Base-by-base conservation (phyloP, 2,888 invertebrate genomes). In the Diachrysia chrysitis region DNA sequence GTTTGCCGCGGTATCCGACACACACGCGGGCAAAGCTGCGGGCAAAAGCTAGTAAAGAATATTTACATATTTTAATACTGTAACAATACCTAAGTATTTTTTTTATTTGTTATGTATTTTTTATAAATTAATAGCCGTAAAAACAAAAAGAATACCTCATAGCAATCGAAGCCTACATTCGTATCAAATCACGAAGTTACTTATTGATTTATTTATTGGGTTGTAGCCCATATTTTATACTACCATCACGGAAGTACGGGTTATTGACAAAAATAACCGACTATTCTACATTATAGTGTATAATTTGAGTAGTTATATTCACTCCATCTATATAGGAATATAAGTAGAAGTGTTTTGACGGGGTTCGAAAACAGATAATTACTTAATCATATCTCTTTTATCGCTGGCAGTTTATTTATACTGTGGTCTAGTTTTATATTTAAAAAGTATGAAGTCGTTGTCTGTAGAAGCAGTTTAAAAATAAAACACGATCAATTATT, bases 181-280 rank as follows among this genome's bases (percentile, higher is more conserved):
- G 4, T 14, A 46, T 12, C 46, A 1, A 51, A 71, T 53, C 25
- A 48, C 6, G 58, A 37, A 32, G 5, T 51, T 9, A 51, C 10
- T 12, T 77, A 71, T 72, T 60, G 73, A 77, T 77, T 77, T 60
- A 77, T 17, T 35, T 57, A 48, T 19, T n/a, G n/a, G 46, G 29
- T 4, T 37, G 23, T 29, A 25, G 10, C 51, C 2, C 32, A 59
- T 59, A 59, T 37, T 59, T 56, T 29, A 72, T 51, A 56, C 10
- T 35, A 17, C 14, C 32, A 25, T n/a, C 35, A 51, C 17, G 46
- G 48, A 75, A 73, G 58, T 71, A 71, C 58, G 37, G 57, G 57
- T 37, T 9, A 21, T 32, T 59, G 9, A 42, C 60, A 73, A 73
- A 77, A 61, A 71, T 60, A n/a, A 58, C 53, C 25, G 55, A 32